These are phyloP conservation scores for Venusia cambrica DNA, from an alignment of 2,888 invertebrate genomes.

Conservation along the genomic window DNA sequence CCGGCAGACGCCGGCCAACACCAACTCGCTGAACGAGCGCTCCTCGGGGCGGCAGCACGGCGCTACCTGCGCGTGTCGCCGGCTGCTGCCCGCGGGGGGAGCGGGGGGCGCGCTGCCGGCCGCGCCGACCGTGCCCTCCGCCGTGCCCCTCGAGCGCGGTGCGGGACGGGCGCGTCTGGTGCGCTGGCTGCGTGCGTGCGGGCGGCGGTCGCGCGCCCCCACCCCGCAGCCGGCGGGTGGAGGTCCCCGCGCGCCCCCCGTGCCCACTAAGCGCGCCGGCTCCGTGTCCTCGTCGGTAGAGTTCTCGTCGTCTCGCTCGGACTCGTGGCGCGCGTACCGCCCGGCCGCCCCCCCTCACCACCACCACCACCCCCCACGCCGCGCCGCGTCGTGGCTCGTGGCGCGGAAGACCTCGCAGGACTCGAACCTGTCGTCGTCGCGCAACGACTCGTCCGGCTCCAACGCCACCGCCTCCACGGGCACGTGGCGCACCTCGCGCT, in stretches of 20 bases:
- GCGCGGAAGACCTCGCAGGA: constrained; percentile 96
- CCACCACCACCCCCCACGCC: constrained; percentile 88
- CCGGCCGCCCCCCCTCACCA: constrained; percentile 86
- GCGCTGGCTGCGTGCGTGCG: constrained; percentile 62
- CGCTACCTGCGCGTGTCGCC: constrained; percentile 78
- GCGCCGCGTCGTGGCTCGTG: constrained; percentile 93
- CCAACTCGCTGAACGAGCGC: constrained; percentile 87
- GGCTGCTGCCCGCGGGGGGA: constrained; percentile 86
- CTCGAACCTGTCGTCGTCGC: constrained; percentile 93
- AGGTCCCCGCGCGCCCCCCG: too few species aligned
- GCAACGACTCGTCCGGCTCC: constrained; percentile 95
- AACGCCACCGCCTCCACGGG: constrained; percentile 94
- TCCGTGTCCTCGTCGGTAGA: constrained; percentile 94
- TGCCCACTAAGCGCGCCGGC: too few species aligned
- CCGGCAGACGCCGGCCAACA: constrained; percentile 92
- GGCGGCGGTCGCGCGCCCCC: constrained; percentile 40
- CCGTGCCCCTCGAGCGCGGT: constrained; percentile 66
- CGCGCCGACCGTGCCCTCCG: constrained; percentile 74
- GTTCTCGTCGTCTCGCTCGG: constrained; percentile 92
- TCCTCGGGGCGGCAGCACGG: constrained; percentile 88
- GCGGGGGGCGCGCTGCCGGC: constrained; percentile 85
- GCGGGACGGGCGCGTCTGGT: constrained; percentile 53
- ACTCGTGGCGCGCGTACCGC: constrained; percentile 91
- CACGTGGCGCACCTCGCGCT: constrained; percentile 93
- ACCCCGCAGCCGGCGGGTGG: constrained; percentile 50